A percentile compares a stretch with the other conserved stretches of the same genome.
Conservation (phyloP, 2,888 invertebrate genomes). For the Xylota segnis region DNA sequence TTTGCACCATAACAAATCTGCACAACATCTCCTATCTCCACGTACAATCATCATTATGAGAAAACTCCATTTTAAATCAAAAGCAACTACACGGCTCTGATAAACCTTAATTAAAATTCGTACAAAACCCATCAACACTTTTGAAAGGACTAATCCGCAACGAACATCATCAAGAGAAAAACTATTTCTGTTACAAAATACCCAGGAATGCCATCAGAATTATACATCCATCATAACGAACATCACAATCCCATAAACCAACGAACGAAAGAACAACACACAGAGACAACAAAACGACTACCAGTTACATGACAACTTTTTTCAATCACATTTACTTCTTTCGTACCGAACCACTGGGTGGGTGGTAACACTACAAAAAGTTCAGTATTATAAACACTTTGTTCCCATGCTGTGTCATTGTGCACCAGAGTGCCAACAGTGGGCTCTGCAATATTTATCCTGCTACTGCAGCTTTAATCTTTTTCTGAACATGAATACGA, state of each 20-base stretch:
- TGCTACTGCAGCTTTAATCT: conserved; percentile 59
- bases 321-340: conserved; percentile 53
- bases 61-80: background rate
- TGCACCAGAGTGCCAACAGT: background rate
- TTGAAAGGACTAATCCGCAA: conserved; percentile 26
- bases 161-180: conserved; percentile 21
- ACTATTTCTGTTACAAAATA: background rate
- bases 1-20: too few species aligned
- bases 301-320: conserved; percentile 59
- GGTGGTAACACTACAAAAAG: conserved; percentile 15
- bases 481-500: conserved; percentile 58
- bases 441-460: conserved; percentile 31
- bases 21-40: too few species aligned
- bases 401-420: background rate
- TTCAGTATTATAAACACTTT: conserved; percentile 42
- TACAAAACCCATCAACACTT: background rate
- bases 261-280: conserved; percentile 9
- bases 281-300: conserved; percentile 1
- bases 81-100: background rate
- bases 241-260: conserved; percentile 44
- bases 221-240: conserved; percentile 33
- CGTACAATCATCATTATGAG: too few species aligned
- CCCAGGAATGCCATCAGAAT: background rate
- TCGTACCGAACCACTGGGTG: conserved; percentile 11
- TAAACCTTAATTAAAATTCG: conserved; percentile 22